Percentiles rank a stretch among this genome's conserved stretches.
These are phyloP conservation scores for Otis tarda DNA, from an alignment of 2,113 vertebrate species.

Conservation along the genomic window DNA sequence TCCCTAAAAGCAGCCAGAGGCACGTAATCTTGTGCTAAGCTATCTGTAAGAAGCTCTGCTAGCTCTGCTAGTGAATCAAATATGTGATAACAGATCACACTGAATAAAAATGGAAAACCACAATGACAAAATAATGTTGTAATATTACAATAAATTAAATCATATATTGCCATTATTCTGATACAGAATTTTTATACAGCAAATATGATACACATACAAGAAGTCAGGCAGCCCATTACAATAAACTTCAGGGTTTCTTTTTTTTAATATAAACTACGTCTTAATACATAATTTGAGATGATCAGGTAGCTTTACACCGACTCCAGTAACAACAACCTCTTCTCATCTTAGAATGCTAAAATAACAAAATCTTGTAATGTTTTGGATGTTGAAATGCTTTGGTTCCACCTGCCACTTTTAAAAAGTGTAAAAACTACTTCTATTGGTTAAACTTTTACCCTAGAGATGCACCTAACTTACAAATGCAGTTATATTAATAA, in stretches of 20 bases:
- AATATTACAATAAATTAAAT: constrained; percentile 79
- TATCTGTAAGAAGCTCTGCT: neutral
- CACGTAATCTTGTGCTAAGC: neutral
- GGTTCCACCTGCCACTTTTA: neutral
- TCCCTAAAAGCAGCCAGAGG: neutral
- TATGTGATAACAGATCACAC: constrained; percentile 5
- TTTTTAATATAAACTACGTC: constrained; percentile 67
- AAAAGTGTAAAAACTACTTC: constrained; percentile 30
- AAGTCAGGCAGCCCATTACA: constrained; percentile 64
- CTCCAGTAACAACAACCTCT: constrained; percentile 44
- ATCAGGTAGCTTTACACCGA: constrained; percentile 46
- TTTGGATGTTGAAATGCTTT: constrained; percentile 33
- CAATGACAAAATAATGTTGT: constrained; percentile 75
- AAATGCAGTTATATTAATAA: constrained; percentile 41
- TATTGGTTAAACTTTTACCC: constrained; percentile 16
- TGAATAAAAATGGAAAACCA: constrained; percentile 63
- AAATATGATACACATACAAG: constrained; percentile 68
- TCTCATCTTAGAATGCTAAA: constrained; percentile 26
- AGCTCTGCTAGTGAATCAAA: neutral
- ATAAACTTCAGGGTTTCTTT: constrained; percentile 59
- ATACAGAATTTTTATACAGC: constrained; percentile 82
- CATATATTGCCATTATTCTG: constrained; percentile 77
- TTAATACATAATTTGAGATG: constrained; percentile 54
- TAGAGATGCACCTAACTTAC: constrained; percentile 4
- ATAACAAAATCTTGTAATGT: neutral